Conservation (phyloP, 2,797 vertebrate species). For the Vultur gryphus region DNA sequence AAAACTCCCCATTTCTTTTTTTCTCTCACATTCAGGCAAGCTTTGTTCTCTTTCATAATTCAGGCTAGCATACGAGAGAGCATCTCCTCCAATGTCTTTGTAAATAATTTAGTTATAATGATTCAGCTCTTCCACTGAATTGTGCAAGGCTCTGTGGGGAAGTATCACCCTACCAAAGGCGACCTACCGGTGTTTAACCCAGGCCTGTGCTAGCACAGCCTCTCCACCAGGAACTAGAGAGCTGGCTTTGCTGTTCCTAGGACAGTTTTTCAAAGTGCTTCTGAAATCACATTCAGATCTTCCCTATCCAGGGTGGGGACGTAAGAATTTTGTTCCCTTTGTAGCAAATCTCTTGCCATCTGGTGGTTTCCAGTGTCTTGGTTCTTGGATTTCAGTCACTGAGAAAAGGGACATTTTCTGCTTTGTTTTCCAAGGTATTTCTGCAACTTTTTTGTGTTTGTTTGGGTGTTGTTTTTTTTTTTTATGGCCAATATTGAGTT, state of each 20-base stretch:
- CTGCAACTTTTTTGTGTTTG: neutral
- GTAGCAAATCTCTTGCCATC: neutral
- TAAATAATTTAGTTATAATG: neutral
- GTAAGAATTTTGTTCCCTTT: neutral
- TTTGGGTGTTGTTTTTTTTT: no score
- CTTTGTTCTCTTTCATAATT: neutral
- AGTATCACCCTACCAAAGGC: neutral
- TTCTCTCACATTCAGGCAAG: neutral
- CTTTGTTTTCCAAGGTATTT: neutral
- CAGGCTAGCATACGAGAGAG: neutral
- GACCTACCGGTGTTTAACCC: neutral
- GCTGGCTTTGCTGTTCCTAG: neutral
- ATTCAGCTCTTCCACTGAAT: neutral
- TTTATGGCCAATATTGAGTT: neutral
- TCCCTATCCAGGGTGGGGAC: neutral
- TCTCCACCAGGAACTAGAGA: neutral
- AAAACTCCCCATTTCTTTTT: neutral
- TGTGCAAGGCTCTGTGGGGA: neutral
- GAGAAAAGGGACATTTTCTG: rapidly evolving
- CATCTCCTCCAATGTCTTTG: neutral
- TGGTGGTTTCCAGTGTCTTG: neutral
- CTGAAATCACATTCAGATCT: neutral
- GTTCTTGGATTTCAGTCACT: neutral
- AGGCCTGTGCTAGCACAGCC: neutral
- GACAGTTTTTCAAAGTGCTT: neutral